Percentiles rank a stretch among this genome's conserved stretches.
Evolutionary conservation across 2,113 vertebrate species (phyloP).

Genomic region (Pollimyrus isidori): DNA sequence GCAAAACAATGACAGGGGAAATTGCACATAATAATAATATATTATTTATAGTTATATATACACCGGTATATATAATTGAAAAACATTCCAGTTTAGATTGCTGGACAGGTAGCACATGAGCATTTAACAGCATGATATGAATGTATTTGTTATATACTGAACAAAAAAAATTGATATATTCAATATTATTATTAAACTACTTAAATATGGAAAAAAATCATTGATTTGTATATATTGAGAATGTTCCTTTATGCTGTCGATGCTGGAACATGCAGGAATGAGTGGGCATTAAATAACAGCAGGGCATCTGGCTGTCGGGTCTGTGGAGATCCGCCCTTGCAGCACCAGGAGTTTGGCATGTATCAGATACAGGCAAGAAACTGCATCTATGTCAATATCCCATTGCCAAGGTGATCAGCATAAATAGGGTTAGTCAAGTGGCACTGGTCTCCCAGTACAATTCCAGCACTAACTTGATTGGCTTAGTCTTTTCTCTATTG

Average conservation of each 20-base stretch:
- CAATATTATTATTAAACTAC: not conserved
- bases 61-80: too few species aligned
- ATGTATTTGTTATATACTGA: not conserved
- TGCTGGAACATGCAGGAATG: not conserved
- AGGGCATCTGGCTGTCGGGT: not conserved
- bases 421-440: not conserved
- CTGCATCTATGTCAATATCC: not conserved
- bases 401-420: not conserved
- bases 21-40: not conserved
- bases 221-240: not conserved
- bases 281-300: not conserved
- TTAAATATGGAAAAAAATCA: not conserved
- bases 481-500: not conserved
- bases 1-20: not conserved
- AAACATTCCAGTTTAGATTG: too few species aligned
- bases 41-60: too few species aligned
- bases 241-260: not conserved
- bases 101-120: not conserved
- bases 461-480: not conserved
- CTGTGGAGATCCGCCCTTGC: not conserved
- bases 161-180: not conserved
- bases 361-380: not conserved
- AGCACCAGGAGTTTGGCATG: not conserved
- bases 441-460: not conserved
- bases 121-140: not conserved